These are phyloP conservation scores for Podargus strigoides DNA, from an alignment of 2,797 vertebrate genomes.

Conservation along the genomic window DNA sequence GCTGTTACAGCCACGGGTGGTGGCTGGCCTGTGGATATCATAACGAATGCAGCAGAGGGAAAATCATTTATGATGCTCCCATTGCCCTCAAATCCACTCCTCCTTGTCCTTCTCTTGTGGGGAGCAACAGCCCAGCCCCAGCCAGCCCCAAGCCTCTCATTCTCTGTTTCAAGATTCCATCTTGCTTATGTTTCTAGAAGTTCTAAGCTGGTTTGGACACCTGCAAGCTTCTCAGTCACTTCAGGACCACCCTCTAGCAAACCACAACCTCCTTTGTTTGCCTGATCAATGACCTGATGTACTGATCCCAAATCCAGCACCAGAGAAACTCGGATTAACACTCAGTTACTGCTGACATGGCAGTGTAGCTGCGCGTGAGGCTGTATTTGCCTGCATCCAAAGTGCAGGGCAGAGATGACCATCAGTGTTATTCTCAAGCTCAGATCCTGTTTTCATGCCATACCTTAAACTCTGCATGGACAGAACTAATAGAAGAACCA, in stretches of 20 bases:
- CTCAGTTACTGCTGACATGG: not conserved
- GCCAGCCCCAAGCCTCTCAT: accelerated
- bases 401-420: not conserved
- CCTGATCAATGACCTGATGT: not conserved
- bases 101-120: not conserved
- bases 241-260: not conserved
- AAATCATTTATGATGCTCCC: not conserved
- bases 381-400: not conserved
- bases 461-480: not conserved
- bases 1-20: not conserved
- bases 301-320: not conserved
- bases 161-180: not conserved
- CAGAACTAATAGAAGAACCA: not conserved
- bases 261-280: not conserved
- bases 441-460: not conserved
- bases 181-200: not conserved
- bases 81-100: not conserved
- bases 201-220: not conserved
- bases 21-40: not conserved
- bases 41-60: not conserved
- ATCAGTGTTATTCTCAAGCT: not conserved
- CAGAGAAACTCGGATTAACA: not conserved
- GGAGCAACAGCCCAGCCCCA: not conserved
- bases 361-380: not conserved
- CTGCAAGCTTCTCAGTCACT: not conserved